Percentiles rank a stretch among this genome's conserved stretches.
phyloP scores from a whole-genome alignment of 2,797 vertebrate genomes.

The Mionectes olivaceus region DNA sequence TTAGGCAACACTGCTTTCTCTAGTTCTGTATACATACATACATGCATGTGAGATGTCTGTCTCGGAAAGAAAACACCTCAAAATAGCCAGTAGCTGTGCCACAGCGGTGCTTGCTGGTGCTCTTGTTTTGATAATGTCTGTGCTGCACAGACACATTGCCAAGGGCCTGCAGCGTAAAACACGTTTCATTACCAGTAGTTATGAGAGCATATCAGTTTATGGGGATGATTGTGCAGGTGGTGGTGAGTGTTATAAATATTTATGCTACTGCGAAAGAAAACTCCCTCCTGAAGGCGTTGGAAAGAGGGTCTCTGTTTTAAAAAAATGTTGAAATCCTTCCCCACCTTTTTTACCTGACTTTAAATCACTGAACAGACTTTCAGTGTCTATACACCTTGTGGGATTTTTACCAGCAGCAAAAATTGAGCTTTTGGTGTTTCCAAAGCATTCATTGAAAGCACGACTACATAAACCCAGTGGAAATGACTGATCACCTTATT shows the following conservation, averaged over 20 bases:
- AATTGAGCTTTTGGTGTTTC: background rate
- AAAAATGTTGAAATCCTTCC: constrained; percentile 49
- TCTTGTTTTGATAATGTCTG: constrained; percentile 67
- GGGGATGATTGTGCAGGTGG: constrained; percentile 68
- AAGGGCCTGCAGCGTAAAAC: constrained; percentile 16
- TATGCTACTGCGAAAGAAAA: constrained; percentile 68
- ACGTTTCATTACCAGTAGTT: constrained; percentile 44
- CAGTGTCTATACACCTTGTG: constrained; percentile 50
- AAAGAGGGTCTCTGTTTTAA: constrained; percentile 63
- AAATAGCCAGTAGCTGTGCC: background rate
- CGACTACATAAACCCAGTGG: background rate
- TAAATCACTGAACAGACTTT: constrained; percentile 64
- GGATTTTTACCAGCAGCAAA: constrained; percentile 41
- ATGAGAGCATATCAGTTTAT: constrained; percentile 70
- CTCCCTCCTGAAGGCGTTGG: constrained; percentile 48
- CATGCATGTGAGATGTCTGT: background rate
- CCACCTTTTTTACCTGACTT: constrained; percentile 60
- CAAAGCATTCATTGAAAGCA: constrained; percentile 16
- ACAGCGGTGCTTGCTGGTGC: background rate
- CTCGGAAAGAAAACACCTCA: constrained; percentile 40
- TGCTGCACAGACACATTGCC: constrained; percentile 5
- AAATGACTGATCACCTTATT: constrained; percentile 22
- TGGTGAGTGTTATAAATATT: constrained; percentile 67
- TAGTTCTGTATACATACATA: background rate
- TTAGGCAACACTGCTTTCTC: background rate